Conservation (phyloP, 2,888 invertebrate genomes). For the Melanargia galathea region DNA sequence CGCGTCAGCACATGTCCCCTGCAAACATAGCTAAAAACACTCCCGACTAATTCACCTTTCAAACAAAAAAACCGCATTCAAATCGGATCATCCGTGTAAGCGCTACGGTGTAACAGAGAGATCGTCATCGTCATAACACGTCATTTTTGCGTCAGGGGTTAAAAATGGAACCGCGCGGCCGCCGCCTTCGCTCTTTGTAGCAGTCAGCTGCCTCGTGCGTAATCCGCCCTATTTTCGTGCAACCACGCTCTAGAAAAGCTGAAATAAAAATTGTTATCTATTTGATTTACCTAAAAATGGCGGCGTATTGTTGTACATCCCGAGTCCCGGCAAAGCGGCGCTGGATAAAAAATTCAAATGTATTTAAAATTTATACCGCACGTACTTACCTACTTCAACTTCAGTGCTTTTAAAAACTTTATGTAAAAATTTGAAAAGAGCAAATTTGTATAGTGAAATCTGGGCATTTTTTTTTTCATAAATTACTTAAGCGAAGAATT, state of each 20-base stretch:
- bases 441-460: slow-evolving; percentile 15
- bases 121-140: no score
- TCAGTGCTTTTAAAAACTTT: slow-evolving; percentile 11
- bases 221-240: neutral
- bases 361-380: slow-evolving; percentile 19
- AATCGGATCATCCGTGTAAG: no score
- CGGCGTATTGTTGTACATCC: neutral
- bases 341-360: slow-evolving; percentile 16
- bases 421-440: slow-evolving; percentile 11
- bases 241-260: neutral
- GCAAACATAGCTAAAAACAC: no score
- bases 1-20: no score
- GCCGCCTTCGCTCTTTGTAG: no score
- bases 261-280: neutral
- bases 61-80: no score
- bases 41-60: no score
- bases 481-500: neutral
- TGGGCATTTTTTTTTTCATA: slow-evolving; percentile 14
- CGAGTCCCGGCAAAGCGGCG: neutral
- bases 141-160: no score
- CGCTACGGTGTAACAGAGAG: no score
- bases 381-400: slow-evolving; percentile 4
- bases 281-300: neutral
- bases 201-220: no score
- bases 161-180: no score